Evolutionary conservation across 2,113 vertebrate genomes (phyloP).

Genomic region (Lampris megalopsis): DNA sequence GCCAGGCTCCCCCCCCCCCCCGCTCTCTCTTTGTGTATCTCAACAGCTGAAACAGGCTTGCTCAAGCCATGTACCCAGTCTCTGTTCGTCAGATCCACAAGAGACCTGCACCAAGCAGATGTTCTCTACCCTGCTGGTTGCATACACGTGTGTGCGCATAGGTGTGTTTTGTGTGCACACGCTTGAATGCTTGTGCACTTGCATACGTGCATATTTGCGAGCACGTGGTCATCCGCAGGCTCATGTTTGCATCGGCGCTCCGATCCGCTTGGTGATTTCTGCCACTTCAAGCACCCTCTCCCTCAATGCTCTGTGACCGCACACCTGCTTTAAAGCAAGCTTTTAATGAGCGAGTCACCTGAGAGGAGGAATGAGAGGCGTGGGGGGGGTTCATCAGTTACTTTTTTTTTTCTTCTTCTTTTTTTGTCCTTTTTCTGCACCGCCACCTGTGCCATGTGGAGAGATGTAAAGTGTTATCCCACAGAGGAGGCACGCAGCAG

Average conservation of each 20-base stretch:
- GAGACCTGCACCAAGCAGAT: slow-evolving; percentile 72
- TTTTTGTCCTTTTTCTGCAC: background rate
- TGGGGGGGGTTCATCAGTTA: slow-evolving; percentile 46
- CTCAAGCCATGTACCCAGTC: slow-evolving; percentile 39
- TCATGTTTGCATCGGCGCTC: slow-evolving; percentile 22
- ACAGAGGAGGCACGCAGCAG: slow-evolving; percentile 33
- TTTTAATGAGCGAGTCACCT: slow-evolving; percentile 77
- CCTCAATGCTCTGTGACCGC: slow-evolving; percentile 71
- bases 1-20: background rate
- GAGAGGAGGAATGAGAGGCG: slow-evolving; percentile 36
- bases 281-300: slow-evolving; percentile 78
- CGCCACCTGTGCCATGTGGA: slow-evolving; percentile 64
- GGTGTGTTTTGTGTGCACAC: slow-evolving; percentile 6
- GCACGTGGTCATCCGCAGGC: background rate
- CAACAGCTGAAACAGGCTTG: slow-evolving; percentile 24
- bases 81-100: slow-evolving; percentile 40
- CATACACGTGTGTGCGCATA: background rate
- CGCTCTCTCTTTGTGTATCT: background rate
- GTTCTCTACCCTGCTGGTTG: slow-evolving; percentile 48
- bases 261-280: slow-evolving; percentile 76
- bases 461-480: slow-evolving; percentile 61
- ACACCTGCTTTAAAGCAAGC: slow-evolving; percentile 75
- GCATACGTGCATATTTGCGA: background rate
- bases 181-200: background rate
- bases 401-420: slow-evolving; percentile 49